These are phyloP conservation scores for Drosophila sechellia DNA, from an alignment of 1,140 invertebrate genomes.

Conservation along the genomic window DNA sequence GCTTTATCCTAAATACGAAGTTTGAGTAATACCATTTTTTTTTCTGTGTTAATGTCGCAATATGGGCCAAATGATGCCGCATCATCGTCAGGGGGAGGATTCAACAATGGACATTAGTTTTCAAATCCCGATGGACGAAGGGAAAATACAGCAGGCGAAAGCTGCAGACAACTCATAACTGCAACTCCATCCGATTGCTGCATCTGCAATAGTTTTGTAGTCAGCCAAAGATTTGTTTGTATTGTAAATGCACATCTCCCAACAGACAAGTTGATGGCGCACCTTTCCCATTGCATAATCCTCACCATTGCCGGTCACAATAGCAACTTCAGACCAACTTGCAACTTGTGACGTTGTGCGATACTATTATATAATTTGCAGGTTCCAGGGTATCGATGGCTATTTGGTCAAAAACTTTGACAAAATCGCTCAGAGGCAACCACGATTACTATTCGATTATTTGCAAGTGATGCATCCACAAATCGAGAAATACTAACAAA, in stretches of 20 bases:
- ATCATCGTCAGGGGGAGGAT: constrained; percentile 35
- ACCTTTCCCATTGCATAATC: constrained; percentile 50
- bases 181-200: constrained; percentile 40
- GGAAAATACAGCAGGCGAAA: constrained; percentile 16
- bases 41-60: constrained; percentile 7
- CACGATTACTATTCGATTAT: not conserved
- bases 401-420: constrained; percentile 32
- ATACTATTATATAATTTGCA: constrained; percentile 51
- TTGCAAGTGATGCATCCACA: constrained; percentile 1
- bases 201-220: constrained; percentile 34
- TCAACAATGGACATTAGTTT: constrained; percentile 22
- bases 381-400: constrained; percentile 26
- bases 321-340: constrained; percentile 26
- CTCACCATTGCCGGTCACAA: constrained; percentile 32
- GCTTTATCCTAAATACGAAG: not conserved
- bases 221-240: constrained; percentile 34
- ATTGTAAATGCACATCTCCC: constrained; percentile 32
- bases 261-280: constrained; percentile 33
- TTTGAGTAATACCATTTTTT: too few relatives aligned
- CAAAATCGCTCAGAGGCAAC: constrained; percentile 7
- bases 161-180: constrained; percentile 44
- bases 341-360: constrained; percentile 31
- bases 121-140: not conserved
- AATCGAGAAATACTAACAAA: not conserved
- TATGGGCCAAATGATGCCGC: constrained; percentile 58